Evolutionary conservation across 2,888 invertebrate species (phyloP).

Genomic region (Plebejus argus): DNA sequence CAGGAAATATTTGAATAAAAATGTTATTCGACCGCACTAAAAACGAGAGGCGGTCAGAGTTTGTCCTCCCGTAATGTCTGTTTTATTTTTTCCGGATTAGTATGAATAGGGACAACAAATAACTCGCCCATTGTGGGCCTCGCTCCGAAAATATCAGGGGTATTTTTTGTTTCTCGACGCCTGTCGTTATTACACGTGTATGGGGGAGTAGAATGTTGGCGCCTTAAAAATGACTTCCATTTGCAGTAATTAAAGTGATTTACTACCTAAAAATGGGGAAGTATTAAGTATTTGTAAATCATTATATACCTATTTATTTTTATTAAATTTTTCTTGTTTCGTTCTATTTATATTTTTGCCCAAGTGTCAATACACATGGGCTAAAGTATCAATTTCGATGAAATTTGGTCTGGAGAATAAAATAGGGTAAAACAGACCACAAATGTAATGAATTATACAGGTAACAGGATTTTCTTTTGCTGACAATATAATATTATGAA

Average conservation of each 20-base stretch:
- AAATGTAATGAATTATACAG: no score
- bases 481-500: no score
- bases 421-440: no score
- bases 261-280: background rate
- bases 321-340: no score
- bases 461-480: no score
- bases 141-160: slow-evolving; percentile 63
- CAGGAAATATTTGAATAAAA: slow-evolving; percentile 79
- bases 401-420: no score
- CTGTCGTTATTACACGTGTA: slow-evolving; percentile 20
- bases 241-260: background rate
- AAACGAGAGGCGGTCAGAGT: slow-evolving; percentile 71
- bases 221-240: background rate
- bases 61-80: slow-evolving; percentile 69
- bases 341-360: no score
- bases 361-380: no score
- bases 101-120: slow-evolving; percentile 72
- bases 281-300: no score
- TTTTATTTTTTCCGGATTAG: slow-evolving; percentile 80
- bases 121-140: slow-evolving; percentile 61
- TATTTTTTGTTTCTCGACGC: slow-evolving; percentile 62
- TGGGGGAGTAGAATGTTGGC: background rate
- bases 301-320: no score
- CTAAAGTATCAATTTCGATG: no score
- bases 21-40: slow-evolving; percentile 74